Evolutionary conservation across 2,888 invertebrate species (phyloP).

Genomic region (Chironomus riparius): DNA sequence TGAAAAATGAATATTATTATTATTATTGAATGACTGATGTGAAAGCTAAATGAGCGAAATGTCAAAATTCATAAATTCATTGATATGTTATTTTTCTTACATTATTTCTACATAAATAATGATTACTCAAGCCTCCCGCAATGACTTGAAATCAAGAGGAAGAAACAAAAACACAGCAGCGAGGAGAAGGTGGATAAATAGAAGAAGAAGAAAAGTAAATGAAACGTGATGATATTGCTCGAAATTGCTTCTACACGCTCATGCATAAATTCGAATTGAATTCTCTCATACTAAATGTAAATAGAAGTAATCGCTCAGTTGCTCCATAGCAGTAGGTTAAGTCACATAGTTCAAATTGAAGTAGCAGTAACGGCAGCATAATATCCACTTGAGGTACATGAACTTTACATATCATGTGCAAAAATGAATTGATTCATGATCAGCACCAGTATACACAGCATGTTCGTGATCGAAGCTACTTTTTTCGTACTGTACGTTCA

Average conservation of each 20-base stretch:
- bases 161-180: too few species aligned
- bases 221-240: not conserved
- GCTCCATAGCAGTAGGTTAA: not conserved
- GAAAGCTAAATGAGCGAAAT: too few species aligned
- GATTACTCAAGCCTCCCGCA: too few species aligned
- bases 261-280: not conserved
- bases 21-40: too few species aligned
- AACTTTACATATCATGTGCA: not conserved
- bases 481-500: not conserved
- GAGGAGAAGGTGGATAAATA: too few species aligned
- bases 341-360: too few species aligned
- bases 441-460: not conserved
- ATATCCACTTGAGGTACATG: not conserved
- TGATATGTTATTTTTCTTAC: too few species aligned
- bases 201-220: too few species aligned
- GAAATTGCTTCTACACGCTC: not conserved
- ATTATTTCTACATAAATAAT: too few species aligned
- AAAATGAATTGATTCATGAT: not conserved
- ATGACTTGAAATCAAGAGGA: too few species aligned
- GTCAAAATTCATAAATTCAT: too few species aligned
- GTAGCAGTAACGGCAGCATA: not conserved
- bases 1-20: too few species aligned
- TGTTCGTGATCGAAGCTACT: conserved; percentile 10
- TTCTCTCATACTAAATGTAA: not conserved
- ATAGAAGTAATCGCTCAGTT: not conserved